These are phyloP conservation scores for Drosophila ochracea DNA, from an alignment of 2,888 invertebrate species.

Conservation along the genomic window DNA sequence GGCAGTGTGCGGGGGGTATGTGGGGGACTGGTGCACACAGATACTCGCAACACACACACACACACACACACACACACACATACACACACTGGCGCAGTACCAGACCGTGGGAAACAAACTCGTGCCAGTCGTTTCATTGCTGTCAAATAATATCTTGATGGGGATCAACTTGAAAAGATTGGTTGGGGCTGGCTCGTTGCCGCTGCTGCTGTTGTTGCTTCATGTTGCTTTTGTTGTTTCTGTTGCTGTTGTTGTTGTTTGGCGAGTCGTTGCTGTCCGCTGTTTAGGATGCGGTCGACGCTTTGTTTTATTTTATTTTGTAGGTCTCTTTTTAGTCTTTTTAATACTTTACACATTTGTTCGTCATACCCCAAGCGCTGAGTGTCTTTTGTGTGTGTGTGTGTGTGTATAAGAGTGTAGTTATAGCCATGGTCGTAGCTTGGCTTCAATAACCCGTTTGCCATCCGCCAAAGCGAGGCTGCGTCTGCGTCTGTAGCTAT, in stretches of 20 bases:
- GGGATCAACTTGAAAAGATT: constrained; percentile 83
- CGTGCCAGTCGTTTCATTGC: constrained; percentile 85
- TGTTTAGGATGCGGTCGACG: constrained; percentile 81
- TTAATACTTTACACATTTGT: constrained; percentile 81
- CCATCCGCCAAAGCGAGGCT: constrained; percentile 80
- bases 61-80: constrained; percentile 42
- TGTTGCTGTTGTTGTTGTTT: constrained; percentile 50
- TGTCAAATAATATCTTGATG: constrained; percentile 85
- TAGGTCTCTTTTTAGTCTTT: constrained; percentile 69
- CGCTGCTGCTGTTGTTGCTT: constrained; percentile 43
- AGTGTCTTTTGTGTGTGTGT: constrained; percentile 41
- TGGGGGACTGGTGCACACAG: constrained; percentile 33
- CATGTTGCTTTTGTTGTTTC: constrained; percentile 23
- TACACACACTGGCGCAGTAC: constrained; percentile 70
- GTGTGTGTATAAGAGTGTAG: constrained; percentile 26
- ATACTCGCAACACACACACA: constrained; percentile 40
- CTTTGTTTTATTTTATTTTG: constrained; percentile 59
- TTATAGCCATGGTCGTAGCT: constrained; percentile 57
- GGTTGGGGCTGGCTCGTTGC: constrained; percentile 73
- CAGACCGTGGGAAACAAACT: constrained; percentile 85
- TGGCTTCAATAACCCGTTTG: constrained; percentile 69
- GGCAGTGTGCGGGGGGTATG: constrained; percentile 15
- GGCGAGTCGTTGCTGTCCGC: constrained; percentile 65
- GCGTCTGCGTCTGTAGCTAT: constrained; percentile 47
- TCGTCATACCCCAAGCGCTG: constrained; percentile 72